A percentile compares a stretch with the other conserved stretches of the same genome.
Conservation (phyloP, 2,888 invertebrate species). For the Acanthosepion esculentum region DNA sequence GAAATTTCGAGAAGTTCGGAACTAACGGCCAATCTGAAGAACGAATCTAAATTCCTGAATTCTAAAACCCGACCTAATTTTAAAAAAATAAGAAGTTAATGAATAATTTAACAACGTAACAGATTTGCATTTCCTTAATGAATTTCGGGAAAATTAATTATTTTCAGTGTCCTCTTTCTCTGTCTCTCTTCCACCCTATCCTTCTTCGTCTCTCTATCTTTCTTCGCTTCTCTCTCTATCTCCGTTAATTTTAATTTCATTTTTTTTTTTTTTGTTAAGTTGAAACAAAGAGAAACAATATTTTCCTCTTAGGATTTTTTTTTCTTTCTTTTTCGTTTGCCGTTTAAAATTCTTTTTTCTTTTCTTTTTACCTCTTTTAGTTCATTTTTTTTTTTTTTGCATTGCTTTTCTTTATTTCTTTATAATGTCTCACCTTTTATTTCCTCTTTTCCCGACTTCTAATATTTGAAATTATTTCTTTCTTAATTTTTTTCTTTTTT, state of each 20-base stretch:
- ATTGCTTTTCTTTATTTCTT: not conserved
- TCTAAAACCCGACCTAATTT: not conserved
- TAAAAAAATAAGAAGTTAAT: not conserved
- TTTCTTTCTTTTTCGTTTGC: not conserved
- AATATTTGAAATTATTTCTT: not conserved
- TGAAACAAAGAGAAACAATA: too few relatives aligned
- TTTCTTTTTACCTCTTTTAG: not conserved
- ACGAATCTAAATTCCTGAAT: not conserved
- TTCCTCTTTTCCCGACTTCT: rapidly evolving
- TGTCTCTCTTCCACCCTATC: not conserved
- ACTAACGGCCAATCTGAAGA: not conserved
- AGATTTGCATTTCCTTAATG: slow-evolving; percentile 20
- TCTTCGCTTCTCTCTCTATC: not conserved
- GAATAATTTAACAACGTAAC: not conserved
- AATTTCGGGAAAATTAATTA: not conserved
- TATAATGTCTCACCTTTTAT: not conserved
- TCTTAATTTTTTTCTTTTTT: not conserved
- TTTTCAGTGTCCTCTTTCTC: not conserved
- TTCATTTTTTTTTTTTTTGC: too few relatives aligned
- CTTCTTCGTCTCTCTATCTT: not conserved
- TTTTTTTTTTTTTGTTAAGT: too few relatives aligned
- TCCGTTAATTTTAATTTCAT: not conserved
- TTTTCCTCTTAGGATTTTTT: not conserved
- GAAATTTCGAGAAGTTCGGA: not conserved
- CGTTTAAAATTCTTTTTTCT: not conserved